phyloP scores from a whole-genome alignment of 1,140 invertebrate species.

The Leptinotarsa texana region DNA sequence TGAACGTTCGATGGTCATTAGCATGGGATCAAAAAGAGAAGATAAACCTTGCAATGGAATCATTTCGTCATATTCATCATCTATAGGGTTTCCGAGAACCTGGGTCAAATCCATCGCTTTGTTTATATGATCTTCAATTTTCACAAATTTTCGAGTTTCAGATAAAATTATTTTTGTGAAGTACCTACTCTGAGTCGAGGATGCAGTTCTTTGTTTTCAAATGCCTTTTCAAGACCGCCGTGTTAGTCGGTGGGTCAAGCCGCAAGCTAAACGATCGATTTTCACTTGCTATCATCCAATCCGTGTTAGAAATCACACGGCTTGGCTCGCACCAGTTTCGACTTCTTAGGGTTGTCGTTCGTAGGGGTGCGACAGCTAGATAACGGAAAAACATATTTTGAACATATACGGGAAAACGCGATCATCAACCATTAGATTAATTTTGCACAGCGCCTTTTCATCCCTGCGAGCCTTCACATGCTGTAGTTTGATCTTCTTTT shows the following conservation, averaged over 20 bases:
- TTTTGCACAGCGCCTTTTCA: constrained; percentile 16
- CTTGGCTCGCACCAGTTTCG: too few relatives aligned
- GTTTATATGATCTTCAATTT: background rate
- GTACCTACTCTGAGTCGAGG: background rate
- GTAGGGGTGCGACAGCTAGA: too few relatives aligned
- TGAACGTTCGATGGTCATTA: too few relatives aligned
- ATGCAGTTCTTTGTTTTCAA: constrained; percentile 26
- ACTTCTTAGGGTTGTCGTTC: too few relatives aligned
- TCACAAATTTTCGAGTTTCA: constrained; percentile 13
- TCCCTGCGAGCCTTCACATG: background rate
- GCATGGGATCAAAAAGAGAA: constrained; percentile 5
- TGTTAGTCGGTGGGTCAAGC: too few relatives aligned
- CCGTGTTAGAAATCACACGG: too few relatives aligned
- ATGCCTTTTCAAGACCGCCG: constrained; percentile 23
- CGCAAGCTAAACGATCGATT: too few relatives aligned
- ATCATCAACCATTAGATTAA: constrained; percentile 12
- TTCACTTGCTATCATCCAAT: too few relatives aligned
- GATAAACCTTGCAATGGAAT: constrained; percentile 39
- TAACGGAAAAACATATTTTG: too few relatives aligned
- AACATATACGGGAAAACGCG: constrained; percentile 17
- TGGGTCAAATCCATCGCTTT: constrained; percentile 27
- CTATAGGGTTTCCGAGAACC: constrained; percentile 36
- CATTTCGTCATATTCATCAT: constrained; percentile 42
- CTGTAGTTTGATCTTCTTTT: background rate
- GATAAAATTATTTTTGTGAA: constrained; percentile 21